A percentile compares a stretch with the other conserved stretches of the same genome.
Conservation (phyloP, 2,888 invertebrate genomes). For the Phorcus lineatus region DNA sequence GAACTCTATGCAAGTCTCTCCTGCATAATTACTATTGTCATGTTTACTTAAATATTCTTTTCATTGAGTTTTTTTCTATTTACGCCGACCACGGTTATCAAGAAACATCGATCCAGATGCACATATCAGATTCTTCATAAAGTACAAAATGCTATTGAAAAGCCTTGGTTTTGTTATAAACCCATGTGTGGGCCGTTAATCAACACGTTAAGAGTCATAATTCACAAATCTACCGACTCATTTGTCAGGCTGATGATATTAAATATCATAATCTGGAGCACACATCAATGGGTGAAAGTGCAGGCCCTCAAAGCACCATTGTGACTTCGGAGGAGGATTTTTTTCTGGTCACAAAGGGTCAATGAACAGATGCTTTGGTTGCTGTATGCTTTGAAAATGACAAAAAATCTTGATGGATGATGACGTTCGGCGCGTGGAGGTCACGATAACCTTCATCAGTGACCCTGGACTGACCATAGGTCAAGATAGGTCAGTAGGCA, state of each 20-base stretch:
- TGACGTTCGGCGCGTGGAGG: conserved; percentile 4
- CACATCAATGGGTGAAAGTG: background rate
- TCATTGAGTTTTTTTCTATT: too few relatives aligned
- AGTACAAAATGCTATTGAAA: too few relatives aligned
- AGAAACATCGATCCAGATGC: too few relatives aligned
- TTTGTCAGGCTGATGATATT: background rate
- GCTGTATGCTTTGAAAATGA: conserved; percentile 3
- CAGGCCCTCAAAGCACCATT: background rate
- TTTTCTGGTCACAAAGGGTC: conserved; percentile 18
- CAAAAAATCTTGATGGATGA: conserved; percentile 1
- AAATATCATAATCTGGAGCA: conserved; percentile 4
- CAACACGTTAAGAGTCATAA: conserved; percentile 10
- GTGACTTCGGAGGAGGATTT: background rate
- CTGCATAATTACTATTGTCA: too few relatives aligned
- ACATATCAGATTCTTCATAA: too few relatives aligned
- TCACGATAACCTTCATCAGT: conserved; percentile 5
- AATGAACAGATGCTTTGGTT: background rate
- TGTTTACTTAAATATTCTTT: too few relatives aligned
- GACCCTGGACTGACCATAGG: background rate
- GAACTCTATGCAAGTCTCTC: too few relatives aligned
- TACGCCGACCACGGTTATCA: too few relatives aligned
- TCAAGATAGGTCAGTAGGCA: conserved; percentile 18
- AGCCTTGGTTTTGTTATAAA: too few relatives aligned
- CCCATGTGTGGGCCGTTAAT: background rate
- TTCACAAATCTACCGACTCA: background rate